Evolutionary conservation across 2,888 invertebrate genomes (phyloP).

Genomic region (Mimachlamys varia): DNA sequence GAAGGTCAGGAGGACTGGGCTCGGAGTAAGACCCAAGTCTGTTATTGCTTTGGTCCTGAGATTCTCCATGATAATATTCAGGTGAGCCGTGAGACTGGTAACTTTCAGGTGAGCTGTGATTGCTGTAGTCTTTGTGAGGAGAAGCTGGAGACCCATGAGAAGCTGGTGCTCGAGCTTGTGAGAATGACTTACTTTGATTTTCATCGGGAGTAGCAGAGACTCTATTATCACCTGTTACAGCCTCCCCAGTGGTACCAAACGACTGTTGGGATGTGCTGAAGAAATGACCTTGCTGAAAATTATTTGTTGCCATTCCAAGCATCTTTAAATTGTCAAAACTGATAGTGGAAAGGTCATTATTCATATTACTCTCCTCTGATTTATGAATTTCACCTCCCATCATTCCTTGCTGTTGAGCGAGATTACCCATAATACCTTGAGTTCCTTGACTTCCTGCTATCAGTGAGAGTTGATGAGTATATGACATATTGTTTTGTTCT

Average conservation of each 20-base stretch:
- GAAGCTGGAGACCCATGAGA: constrained; percentile 48
- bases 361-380: neutral
- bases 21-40: neutral
- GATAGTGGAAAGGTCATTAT: constrained; percentile 47
- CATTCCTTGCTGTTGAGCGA: neutral
- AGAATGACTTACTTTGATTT: constrained; percentile 7
- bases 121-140: constrained; percentile 52
- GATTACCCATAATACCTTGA: constrained; percentile 21
- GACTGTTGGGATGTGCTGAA: neutral
- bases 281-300: neutral
- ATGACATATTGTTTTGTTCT: neutral
- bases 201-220: neutral
- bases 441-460: neutral
- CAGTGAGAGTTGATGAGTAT: neutral
- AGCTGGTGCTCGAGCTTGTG: constrained; percentile 10
- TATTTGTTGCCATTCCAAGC: constrained; percentile 41
- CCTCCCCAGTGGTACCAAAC: neutral
- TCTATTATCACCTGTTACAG: neutral
- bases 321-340: constrained; percentile 49
- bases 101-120: constrained; percentile 52
- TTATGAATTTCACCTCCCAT: neutral
- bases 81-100: constrained; percentile 51
- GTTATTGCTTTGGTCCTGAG: neutral
- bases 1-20: constrained; percentile 2
- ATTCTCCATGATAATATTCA: constrained; percentile 39